A percentile compares a stretch with the other conserved stretches of the same genome.
These are phyloP conservation scores for Lasioglossum pauxillum DNA, from an alignment of 2,888 invertebrate species.

Conservation along the genomic window DNA sequence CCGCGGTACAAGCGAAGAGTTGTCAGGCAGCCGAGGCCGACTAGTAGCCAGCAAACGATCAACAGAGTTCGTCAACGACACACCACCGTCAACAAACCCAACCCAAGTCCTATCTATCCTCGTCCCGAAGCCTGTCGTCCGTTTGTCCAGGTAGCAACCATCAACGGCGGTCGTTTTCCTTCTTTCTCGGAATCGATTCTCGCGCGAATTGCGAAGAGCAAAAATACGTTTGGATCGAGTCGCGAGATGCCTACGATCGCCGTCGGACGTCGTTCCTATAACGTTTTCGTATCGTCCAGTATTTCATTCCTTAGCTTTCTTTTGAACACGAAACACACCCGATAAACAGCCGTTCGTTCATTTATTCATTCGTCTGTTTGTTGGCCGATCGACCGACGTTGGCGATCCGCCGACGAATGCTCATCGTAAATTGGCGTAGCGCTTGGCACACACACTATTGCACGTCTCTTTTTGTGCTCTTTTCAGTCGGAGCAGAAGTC, in stretches of 20 bases:
- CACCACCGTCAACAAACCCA: slow-evolving; percentile 53
- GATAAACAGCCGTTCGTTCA: slow-evolving; percentile 34
- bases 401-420: slow-evolving; percentile 51
- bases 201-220: not conserved
- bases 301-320: slow-evolving; percentile 23
- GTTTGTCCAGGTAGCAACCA: slow-evolving; percentile 54
- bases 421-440: slow-evolving; percentile 68
- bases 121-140: slow-evolving; percentile 45
- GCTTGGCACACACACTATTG: slow-evolving; percentile 80
- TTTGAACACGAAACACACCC: slow-evolving; percentile 30
- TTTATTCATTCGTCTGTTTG: not conserved
- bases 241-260: not conserved
- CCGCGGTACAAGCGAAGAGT: slow-evolving; percentile 84
- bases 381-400: not conserved
- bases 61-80: slow-evolving; percentile 67
- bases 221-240: not conserved
- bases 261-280: not conserved
- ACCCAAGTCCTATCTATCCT: slow-evolving; percentile 52
- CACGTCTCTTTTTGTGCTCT: slow-evolving; percentile 82
- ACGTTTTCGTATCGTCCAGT: not conserved
- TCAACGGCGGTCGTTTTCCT: not conserved
- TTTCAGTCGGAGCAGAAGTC: slow-evolving; percentile 84
- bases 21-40: slow-evolving; percentile 72
- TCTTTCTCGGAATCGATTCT: not conserved
- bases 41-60: slow-evolving; percentile 65